phyloP scores from a whole-genome alignment of 2,797 vertebrate species.

The Aratinga solstitialis region DNA sequence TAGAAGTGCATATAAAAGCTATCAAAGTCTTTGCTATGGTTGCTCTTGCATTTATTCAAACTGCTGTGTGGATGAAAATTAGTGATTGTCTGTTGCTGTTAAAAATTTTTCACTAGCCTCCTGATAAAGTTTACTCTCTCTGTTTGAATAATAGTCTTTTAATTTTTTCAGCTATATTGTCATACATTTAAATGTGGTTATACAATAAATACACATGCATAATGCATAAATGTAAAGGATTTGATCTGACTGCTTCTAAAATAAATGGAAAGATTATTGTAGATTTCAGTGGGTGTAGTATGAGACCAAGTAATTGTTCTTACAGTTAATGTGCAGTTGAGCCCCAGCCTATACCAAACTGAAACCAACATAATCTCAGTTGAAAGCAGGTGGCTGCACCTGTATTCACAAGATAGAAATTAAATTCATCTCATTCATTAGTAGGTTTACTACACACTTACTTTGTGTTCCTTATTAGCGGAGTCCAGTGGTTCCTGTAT shows the following conservation, averaged over 20 bases:
- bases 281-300: not conserved
- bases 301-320: not conserved
- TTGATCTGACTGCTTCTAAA: not conserved
- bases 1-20: constrained; percentile 40
- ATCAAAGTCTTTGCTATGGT: constrained; percentile 44
- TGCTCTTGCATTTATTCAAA: constrained; percentile 30
- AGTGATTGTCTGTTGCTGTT: constrained; percentile 45
- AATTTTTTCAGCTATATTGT: not conserved
- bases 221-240: not conserved
- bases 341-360: not conserved
- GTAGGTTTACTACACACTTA: not conserved
- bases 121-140: not conserved
- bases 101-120: not conserved
- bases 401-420: constrained; percentile 1
- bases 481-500: not conserved
- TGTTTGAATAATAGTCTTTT: not conserved
- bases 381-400: not conserved
- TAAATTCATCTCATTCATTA: constrained; percentile 1
- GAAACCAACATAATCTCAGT: not conserved
- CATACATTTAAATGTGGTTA: not conserved
- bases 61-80: constrained; percentile 35
- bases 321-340: not conserved
- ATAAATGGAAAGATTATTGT: not conserved
- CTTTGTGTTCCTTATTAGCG: not conserved
- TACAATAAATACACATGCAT: not conserved